phyloP scores from a whole-genome alignment of 2,888 invertebrate species.

The Heteropelma amictum region DNA sequence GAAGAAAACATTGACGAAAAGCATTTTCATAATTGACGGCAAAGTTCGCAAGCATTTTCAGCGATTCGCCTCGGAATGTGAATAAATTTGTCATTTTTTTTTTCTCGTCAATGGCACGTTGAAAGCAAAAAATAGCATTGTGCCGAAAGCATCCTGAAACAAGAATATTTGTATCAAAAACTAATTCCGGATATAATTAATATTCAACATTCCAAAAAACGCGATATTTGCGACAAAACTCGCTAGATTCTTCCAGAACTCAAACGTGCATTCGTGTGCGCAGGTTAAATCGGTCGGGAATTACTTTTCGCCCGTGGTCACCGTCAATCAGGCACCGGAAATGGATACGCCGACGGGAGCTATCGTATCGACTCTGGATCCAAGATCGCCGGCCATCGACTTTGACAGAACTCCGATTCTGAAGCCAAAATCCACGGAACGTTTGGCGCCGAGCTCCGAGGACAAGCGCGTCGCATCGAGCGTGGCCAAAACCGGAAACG shows the following conservation, averaged over 20 bases:
- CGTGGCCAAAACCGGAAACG: conserved; percentile 40
- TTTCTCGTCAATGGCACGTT: too few species aligned
- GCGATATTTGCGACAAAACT: too few species aligned
- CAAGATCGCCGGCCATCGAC: conserved; percentile 72
- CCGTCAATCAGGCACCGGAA: conserved; percentile 2
- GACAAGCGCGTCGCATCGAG: conserved; percentile 37
- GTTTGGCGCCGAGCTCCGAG: conserved; percentile 51
- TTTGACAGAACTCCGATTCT: conserved; percentile 73
- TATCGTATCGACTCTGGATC: conserved; percentile 59
- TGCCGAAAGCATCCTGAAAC: too few species aligned
- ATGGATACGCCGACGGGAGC: conserved; percentile 44
- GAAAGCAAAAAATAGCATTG: too few species aligned
- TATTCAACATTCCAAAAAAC: too few species aligned
- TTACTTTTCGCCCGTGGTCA: conserved; percentile 44
- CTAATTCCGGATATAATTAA: too few species aligned
- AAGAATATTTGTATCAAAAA: too few species aligned
- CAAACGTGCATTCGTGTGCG: background rate
- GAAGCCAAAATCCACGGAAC: conserved; percentile 60
- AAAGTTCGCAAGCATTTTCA: too few species aligned
- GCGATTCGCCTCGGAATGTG: too few species aligned
- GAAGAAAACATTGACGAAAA: too few species aligned
- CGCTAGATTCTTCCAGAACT: background rate
- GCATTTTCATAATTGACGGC: too few species aligned
- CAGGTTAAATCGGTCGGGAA: conserved; percentile 38
- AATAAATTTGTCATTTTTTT: too few species aligned